Percentiles rank a stretch among this genome's conserved stretches.
Conservation (phyloP, 2,113 vertebrate genomes). For the Narcine bancroftii region DNA sequence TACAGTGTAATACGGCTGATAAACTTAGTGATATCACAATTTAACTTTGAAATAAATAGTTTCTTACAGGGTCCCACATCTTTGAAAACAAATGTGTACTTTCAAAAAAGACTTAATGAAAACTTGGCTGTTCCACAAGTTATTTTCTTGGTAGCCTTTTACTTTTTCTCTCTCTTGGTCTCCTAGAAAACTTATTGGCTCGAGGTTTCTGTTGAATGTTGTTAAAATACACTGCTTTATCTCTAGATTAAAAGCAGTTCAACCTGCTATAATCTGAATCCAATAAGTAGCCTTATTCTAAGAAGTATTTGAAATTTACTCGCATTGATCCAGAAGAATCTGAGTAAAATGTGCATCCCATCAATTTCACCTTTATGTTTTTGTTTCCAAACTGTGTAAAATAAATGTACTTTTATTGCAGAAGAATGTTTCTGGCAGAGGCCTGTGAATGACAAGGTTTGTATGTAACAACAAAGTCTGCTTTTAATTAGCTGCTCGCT, state of each 20-base stretch:
- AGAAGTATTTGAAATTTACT: neutral
- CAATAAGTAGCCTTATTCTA: neutral
- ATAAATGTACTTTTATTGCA: neutral
- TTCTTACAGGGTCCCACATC: neutral
- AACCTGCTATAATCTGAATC: too few relatives aligned
- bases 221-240: neutral
- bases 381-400: neutral
- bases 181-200: neutral
- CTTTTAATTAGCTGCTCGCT: neutral
- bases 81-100: neutral
- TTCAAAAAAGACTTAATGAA: neutral
- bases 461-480: neutral
- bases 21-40: neutral
- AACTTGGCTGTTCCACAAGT: neutral
- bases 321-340: neutral
- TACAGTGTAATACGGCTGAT: neutral
- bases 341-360: neutral
- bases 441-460: neutral
- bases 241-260: neutral
- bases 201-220: neutral
- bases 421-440: neutral
- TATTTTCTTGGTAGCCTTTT: neutral
- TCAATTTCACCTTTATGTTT: neutral
- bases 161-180: neutral
- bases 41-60: neutral